A percentile compares a stretch with the other conserved stretches of the same genome.
These are phyloP conservation scores for Andricus quercusramuli DNA, from an alignment of 2,888 invertebrate genomes.

Conservation along the genomic window DNA sequence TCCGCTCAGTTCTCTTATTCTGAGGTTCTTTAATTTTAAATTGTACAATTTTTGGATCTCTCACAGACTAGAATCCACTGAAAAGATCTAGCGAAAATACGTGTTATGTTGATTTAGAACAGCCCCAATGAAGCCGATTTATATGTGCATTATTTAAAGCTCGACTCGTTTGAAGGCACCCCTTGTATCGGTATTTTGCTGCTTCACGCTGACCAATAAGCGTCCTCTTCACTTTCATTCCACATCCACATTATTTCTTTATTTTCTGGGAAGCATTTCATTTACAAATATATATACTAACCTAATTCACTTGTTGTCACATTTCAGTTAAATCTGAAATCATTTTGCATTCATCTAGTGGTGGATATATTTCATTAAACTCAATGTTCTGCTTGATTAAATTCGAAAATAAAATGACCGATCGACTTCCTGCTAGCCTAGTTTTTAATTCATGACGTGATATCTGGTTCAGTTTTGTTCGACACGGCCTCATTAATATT, in stretches of 20 bases:
- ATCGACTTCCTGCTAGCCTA: neutral
- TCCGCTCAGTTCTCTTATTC: no score
- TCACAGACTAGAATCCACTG: neutral
- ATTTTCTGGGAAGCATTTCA: neutral
- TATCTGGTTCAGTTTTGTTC: neutral
- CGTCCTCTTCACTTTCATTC: neutral
- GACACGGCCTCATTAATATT: neutral
- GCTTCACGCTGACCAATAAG: neutral
- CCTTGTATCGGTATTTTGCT: neutral
- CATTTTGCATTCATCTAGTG: neutral
- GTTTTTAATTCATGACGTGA: neutral
- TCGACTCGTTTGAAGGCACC: constrained; percentile 2
- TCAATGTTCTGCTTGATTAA: neutral
- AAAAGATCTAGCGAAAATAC: neutral
- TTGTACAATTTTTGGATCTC: no score
- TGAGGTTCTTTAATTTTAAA: no score
- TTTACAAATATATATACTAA: neutral
- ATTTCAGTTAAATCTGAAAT: neutral
- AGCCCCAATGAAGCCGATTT: neutral
- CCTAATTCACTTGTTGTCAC: neutral
- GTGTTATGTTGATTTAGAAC: neutral
- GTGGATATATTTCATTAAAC: neutral
- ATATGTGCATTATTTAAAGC: constrained; percentile 32
- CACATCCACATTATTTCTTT: neutral
- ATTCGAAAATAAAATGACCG: neutral